phyloP scores from a whole-genome alignment of 2,113 vertebrate genomes.

The Chionomys nivalis region DNA sequence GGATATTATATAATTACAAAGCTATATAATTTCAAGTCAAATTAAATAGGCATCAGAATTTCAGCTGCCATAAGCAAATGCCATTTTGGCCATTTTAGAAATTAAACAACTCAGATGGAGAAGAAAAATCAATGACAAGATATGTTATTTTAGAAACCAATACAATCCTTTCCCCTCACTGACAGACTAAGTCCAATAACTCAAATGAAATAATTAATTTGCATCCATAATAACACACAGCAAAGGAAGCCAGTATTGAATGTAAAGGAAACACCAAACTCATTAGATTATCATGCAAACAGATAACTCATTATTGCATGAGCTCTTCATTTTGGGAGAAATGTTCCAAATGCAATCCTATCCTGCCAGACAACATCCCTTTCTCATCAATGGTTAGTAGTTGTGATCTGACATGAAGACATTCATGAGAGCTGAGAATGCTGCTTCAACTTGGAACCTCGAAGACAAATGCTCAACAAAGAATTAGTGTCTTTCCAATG shows the following conservation, averaged over 20 bases:
- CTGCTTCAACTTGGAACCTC: neutral
- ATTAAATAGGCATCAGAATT: slow-evolving; percentile 79
- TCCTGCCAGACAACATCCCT: slow-evolving; percentile 24
- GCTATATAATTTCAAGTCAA: slow-evolving; percentile 65
- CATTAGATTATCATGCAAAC: slow-evolving; percentile 72
- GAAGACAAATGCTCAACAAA: neutral
- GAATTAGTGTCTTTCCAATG: neutral
- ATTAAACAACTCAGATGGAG: slow-evolving; percentile 76
- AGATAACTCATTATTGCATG: slow-evolving; percentile 67
- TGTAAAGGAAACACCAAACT: slow-evolving; percentile 72
- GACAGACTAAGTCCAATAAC: slow-evolving; percentile 78
- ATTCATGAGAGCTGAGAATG: neutral
- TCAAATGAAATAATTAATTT: slow-evolving; percentile 83
- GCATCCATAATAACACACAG: slow-evolving; percentile 79
- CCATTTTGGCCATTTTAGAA: slow-evolving; percentile 79
- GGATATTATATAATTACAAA: slow-evolving; percentile 64
- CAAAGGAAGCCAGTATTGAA: slow-evolving; percentile 77
- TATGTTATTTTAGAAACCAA: slow-evolving; percentile 81
- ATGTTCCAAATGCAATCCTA: slow-evolving; percentile 37
- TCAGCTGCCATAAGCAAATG: slow-evolving; percentile 80
- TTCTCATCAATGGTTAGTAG: slow-evolving; percentile 55
- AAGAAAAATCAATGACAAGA: slow-evolving; percentile 84
- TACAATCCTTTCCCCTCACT: slow-evolving; percentile 77
- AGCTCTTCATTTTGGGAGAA: slow-evolving; percentile 65
- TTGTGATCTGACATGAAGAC: slow-evolving; percentile 46